Conservation (phyloP, 2,797 vertebrate species). For the Poliocrania exsul region DNA sequence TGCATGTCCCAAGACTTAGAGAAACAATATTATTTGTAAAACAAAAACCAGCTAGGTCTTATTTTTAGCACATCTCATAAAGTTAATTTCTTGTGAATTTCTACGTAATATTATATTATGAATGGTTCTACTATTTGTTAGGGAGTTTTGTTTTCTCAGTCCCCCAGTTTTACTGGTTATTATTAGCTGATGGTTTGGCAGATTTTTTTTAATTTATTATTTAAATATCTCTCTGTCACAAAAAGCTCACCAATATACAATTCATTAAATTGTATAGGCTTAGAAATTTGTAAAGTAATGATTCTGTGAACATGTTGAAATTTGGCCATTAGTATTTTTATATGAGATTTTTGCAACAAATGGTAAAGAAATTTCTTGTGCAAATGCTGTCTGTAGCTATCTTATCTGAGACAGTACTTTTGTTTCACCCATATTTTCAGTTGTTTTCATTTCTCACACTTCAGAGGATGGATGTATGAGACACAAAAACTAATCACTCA, state of each 20-base stretch:
- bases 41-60: not conserved
- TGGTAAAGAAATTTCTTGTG: not conserved
- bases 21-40: not conserved
- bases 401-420: not conserved
- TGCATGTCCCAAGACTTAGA: not conserved
- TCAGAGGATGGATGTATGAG: not conserved
- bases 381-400: not conserved
- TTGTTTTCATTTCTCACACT: slow-evolving; percentile 29
- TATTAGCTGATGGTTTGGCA: not conserved
- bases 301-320: not conserved
- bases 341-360: not conserved
- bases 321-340: not conserved
- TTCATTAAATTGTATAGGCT: not conserved
- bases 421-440: not conserved
- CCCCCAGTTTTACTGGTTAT: not conserved
- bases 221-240: not conserved
- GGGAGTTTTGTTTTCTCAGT: not conserved
- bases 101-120: not conserved
- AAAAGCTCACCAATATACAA: not conserved
- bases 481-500: not conserved
- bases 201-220: not conserved
- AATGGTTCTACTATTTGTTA: not conserved
- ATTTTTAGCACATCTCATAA: not conserved
- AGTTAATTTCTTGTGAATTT: not conserved
- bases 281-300: not conserved